A percentile compares a stretch with the other conserved stretches of the same genome.
These are phyloP conservation scores for Neoaliturus tenellus DNA, from an alignment of 2,888 invertebrate species.

Conservation along the genomic window DNA sequence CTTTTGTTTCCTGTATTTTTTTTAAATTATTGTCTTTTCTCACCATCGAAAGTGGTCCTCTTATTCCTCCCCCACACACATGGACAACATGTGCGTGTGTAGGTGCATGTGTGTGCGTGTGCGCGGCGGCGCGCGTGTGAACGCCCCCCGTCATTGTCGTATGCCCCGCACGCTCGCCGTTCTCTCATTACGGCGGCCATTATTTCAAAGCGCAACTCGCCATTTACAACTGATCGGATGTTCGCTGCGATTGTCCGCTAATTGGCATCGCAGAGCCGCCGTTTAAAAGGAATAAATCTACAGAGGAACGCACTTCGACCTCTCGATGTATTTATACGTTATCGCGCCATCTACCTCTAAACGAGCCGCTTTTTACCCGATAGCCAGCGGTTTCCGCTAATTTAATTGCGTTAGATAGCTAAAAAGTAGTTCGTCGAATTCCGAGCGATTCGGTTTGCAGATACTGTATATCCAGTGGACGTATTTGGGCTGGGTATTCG, in stretches of 20 bases:
- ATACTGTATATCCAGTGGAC: slow-evolving; percentile 5
- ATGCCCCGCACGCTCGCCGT: slow-evolving; percentile 29
- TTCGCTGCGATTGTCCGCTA: slow-evolving; percentile 32
- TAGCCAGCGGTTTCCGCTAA: slow-evolving; percentile 28
- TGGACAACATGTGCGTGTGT: too few species aligned
- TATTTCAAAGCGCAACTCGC: slow-evolving; percentile 45
- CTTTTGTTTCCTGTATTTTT: too few species aligned
- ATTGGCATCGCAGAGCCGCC: slow-evolving; percentile 37
- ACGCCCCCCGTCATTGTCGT: slow-evolving; percentile 18
- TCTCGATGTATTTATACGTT: slow-evolving; percentile 16
- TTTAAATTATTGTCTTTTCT: too few species aligned
- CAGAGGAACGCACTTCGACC: slow-evolving; percentile 26
- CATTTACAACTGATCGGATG: slow-evolving; percentile 47
- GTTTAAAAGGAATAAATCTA: slow-evolving; percentile 39
- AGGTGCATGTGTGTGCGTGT: not conserved
- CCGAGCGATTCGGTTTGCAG: not conserved
- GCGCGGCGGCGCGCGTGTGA: not conserved
- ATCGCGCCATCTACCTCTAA: slow-evolving; percentile 20
- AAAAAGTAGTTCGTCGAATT: slow-evolving; percentile 30
- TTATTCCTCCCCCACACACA: too few species aligned
- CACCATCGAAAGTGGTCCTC: too few species aligned
- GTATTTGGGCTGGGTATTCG: slow-evolving; percentile 2
- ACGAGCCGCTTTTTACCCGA: slow-evolving; percentile 8
- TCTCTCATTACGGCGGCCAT: slow-evolving; percentile 42
- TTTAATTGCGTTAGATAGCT: slow-evolving; percentile 27